Evolutionary conservation across 37 sponge, comb jelly and placozoan genomes (phyloP), one percentile per base, ranked within the genome.

Genomic region (Cladorhizidae sp.): DNA sequence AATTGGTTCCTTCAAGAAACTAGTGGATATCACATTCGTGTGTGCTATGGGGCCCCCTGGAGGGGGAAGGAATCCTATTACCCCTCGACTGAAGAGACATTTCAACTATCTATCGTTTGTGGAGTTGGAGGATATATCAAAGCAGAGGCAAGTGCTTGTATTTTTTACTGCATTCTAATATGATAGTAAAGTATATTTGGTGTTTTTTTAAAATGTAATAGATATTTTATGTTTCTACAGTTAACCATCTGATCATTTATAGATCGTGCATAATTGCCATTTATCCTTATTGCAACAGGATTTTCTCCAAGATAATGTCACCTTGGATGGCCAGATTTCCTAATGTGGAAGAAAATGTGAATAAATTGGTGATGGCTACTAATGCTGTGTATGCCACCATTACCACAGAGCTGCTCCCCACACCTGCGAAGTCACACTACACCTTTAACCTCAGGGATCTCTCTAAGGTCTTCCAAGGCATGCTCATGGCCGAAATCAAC

Each of bases 401-500:
- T 80, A 96, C 93, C 51, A 94, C 99, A 33, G 97, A 98, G 83
- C 85, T 98, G 25, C 88, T 98, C 18, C 99, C 99, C 18, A 98
- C 99, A 14, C 99, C 99, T 33, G 95, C 99, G 79, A 98, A 98
- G 82, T 92, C 93, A 20, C 99, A 98, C 88, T 98, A 98, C 82
- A 98, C 99, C 59, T 98, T 98, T 91, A 98, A 98, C 85, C 84
- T 98, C 62, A 89, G 99, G 56, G 99, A 98, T 73, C 82, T 98
- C 80, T 93, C 96, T 23, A 98, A 98, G 74, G 96, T 98, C 22
- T 98, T 98, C 78, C 99, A 98, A 63, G 99, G 99, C 20, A 92
- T 92, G 77, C 77, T 92, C 23, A 92, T 92, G 92, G 81, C 59
- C 26, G 71, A 70, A 37, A 35, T 73, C 1, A 67, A 57, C 50